A percentile compares a stretch with the other conserved stretches of the same genome.
These are phyloP conservation scores for Lacerta viridis DNA, from an alignment of 2,797 vertebrate genomes.

Conservation along the genomic window DNA sequence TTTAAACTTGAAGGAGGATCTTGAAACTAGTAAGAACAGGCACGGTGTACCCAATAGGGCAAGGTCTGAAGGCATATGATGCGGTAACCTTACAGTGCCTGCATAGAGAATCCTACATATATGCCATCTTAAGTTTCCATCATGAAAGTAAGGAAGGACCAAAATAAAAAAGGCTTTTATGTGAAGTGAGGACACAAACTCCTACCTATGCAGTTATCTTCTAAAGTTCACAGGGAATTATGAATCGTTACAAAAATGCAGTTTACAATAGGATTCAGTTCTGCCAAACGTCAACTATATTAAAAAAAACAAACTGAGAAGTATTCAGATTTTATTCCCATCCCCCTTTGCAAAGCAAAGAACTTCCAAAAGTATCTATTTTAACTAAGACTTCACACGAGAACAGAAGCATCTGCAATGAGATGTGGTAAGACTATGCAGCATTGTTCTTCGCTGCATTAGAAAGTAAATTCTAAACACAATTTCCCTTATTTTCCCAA, in stretches of 20 bases:
- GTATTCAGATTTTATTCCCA: background rate
- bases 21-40: background rate
- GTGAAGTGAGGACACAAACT: constrained; percentile 12
- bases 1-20: background rate
- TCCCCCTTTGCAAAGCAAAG: background rate
- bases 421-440: background rate
- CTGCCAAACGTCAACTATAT: background rate
- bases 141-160: background rate
- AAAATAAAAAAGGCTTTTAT: background rate
- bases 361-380: background rate
- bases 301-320: background rate
- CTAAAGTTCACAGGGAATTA: background rate
- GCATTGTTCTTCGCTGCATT: background rate
- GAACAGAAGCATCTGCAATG: background rate
- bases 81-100: background rate
- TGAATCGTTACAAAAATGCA: background rate
- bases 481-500: background rate
- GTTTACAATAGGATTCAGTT: background rate
- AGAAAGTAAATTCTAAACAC: background rate
- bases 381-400: background rate
- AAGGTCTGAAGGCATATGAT: background rate
- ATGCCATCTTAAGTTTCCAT: background rate
- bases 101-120: background rate
- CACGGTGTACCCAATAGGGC: background rate
- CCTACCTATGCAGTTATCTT: background rate